These are phyloP conservation scores for Perizoma flavofasciatum DNA, from an alignment of 2,888 invertebrate genomes.

Conservation along the genomic window DNA sequence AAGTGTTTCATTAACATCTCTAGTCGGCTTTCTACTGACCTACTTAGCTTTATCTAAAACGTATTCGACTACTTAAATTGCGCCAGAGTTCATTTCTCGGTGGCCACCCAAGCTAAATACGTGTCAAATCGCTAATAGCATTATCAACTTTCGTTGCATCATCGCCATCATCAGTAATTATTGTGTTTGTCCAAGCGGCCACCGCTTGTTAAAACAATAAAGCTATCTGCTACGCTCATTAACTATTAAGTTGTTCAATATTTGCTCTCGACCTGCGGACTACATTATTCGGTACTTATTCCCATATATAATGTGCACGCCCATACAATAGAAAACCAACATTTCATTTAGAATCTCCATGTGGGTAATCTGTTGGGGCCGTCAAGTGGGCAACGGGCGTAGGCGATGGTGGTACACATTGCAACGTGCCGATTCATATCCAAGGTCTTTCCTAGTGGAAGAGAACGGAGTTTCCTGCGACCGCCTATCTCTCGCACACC, in stretches of 20 bases:
- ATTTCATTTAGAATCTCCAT: slow-evolving; percentile 54
- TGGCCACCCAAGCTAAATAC: slow-evolving; percentile 74
- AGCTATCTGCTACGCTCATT: slow-evolving; percentile 70
- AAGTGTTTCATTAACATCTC: slow-evolving; percentile 43
- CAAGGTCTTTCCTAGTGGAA: slow-evolving; percentile 85
- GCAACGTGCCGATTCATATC: slow-evolving; percentile 82
- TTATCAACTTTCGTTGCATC: slow-evolving; percentile 81
- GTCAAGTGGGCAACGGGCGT: slow-evolving; percentile 78
- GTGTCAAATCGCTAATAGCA: slow-evolving; percentile 78
- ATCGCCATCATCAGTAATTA: slow-evolving; percentile 66
- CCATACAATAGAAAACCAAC: slow-evolving; percentile 38
- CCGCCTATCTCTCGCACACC: slow-evolving; percentile 81
- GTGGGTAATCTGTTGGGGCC: slow-evolving; percentile 60
- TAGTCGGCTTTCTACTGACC: slow-evolving; percentile 56
- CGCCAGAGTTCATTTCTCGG: slow-evolving; percentile 64
- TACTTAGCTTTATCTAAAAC: slow-evolving; percentile 61
- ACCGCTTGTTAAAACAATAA: slow-evolving; percentile 68
- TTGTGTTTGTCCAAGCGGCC: slow-evolving; percentile 63
- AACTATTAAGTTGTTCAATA: slow-evolving; percentile 58
- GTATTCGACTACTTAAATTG: slow-evolving; percentile 62
- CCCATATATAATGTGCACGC: slow-evolving; percentile 36
- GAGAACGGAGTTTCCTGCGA: slow-evolving; percentile 85
- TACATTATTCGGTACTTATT: slow-evolving; percentile 40
- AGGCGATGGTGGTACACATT: slow-evolving; percentile 82
- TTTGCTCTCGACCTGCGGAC: slow-evolving; percentile 48